Evolutionary conservation across 2,888 invertebrate genomes (phyloP).

Genomic region (Stenolophus ochropezus): DNA sequence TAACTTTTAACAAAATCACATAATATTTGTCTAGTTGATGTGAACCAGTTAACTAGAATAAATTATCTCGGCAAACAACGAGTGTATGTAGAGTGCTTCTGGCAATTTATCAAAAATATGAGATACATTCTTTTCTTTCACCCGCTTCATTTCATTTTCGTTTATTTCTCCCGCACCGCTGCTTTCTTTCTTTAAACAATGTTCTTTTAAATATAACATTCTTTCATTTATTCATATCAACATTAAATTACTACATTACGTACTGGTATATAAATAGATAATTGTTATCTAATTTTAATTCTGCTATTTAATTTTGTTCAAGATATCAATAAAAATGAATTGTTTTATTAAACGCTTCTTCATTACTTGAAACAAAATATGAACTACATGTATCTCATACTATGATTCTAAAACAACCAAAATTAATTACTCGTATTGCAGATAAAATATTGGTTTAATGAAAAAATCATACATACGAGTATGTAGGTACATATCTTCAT

Average conservation of each 20-base stretch:
- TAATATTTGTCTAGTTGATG: constrained; percentile 37
- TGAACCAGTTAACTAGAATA: constrained; percentile 46
- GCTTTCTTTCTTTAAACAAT: constrained; percentile 26
- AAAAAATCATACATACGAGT: too few species aligned
- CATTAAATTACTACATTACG: neutral
- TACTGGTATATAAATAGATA: too few species aligned
- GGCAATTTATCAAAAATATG: constrained; percentile 44
- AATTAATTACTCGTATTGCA: too few species aligned
- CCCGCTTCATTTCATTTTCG: constrained; percentile 27
- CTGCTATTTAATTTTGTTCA: too few species aligned
- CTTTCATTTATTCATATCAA: neutral
- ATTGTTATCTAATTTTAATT: too few species aligned
- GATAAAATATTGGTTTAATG: too few species aligned
- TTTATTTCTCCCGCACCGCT: constrained; percentile 8
- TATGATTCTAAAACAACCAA: too few species aligned
- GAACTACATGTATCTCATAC: too few species aligned
- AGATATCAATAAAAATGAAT: too few species aligned
- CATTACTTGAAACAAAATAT: too few species aligned
- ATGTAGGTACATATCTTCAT: too few species aligned
- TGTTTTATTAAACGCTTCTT: too few species aligned
- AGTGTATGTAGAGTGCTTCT: constrained; percentile 33
- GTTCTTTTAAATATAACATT: constrained; percentile 21
- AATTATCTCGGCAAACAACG: constrained; percentile 30
- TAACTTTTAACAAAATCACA: constrained; percentile 34
- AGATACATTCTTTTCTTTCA: constrained; percentile 36